Evolutionary conservation across 2,113 vertebrate genomes (phyloP).

Genomic region (Notothenia rossii): DNA sequence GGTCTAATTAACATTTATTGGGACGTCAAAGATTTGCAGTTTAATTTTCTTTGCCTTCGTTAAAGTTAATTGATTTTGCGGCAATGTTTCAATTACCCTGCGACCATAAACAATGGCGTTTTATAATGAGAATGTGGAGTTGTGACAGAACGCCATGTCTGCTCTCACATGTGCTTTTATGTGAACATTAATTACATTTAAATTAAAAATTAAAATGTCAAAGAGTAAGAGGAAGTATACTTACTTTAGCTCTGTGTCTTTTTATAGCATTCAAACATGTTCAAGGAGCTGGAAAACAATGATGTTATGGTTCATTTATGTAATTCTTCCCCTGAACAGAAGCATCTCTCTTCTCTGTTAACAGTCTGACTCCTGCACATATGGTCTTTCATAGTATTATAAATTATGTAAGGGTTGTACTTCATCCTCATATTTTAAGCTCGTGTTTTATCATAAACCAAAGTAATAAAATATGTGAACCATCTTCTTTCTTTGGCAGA

Average conservation of each 20-base stretch:
- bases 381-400: background rate
- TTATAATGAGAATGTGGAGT: too few relatives aligned
- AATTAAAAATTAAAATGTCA: background rate
- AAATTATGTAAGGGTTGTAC: constrained; percentile 14
- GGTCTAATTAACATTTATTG: too few relatives aligned
- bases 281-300: too few relatives aligned
- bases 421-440: background rate
- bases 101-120: too few relatives aligned
- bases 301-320: background rate
- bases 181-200: background rate
- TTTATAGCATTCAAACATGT: too few relatives aligned
- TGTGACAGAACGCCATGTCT: background rate
- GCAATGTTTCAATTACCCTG: background rate
- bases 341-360: too few relatives aligned
- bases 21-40: too few relatives aligned
- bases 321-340: background rate
- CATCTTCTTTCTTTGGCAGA: constrained; percentile 26
- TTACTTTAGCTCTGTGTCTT: background rate
- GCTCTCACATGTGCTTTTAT: background rate
- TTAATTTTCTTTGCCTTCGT: too few relatives aligned
- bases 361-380: background rate
- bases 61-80: too few relatives aligned
- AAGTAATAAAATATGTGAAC: background rate
- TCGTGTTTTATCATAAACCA: background rate
- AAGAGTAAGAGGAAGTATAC: background rate